phyloP scores from a whole-genome alignment of 2,888 invertebrate genomes.

The Chrysolina americana region DNA sequence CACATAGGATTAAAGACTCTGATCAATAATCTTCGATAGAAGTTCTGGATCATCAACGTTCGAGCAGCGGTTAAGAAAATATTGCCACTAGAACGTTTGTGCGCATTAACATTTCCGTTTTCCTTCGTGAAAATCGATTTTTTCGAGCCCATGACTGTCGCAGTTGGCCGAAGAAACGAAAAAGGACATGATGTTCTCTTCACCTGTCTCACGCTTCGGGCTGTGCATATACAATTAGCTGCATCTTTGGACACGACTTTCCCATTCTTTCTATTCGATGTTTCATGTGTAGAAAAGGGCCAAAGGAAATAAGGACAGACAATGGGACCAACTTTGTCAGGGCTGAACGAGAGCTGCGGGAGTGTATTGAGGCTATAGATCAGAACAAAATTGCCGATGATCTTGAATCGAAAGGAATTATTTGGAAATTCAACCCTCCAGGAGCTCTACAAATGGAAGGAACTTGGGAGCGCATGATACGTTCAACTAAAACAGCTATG shows the following conservation, averaged over 20 bases:
- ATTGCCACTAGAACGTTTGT: not conserved
- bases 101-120: too few species aligned
- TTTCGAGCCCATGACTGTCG: not conserved
- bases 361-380: not conserved
- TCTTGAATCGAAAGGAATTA: not conserved
- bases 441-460: constrained; percentile 18
- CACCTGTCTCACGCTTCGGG: not conserved
- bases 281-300: constrained; percentile 21
- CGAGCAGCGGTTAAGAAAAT: not conserved
- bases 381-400: not conserved
- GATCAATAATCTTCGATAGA: not conserved
- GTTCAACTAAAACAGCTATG: not conserved
- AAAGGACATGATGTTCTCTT: constrained; percentile 4
- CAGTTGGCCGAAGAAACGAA: not conserved
- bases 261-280: constrained; percentile 22
- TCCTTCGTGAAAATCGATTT: not conserved
- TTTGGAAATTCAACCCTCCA: constrained; percentile 8
- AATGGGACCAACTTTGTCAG: constrained; percentile 21
- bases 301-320: constrained; percentile 10
- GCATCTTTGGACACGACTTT: constrained; percentile 5
- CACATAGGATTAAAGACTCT: not conserved
- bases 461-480: constrained; percentile 12
- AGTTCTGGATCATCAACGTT: not conserved
- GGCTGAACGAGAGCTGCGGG: constrained; percentile 18
- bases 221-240: not conserved